These are phyloP conservation scores for Daubentonia madagascariensis DNA, from an alignment of 2,113 vertebrate genomes.

Conservation along the genomic window DNA sequence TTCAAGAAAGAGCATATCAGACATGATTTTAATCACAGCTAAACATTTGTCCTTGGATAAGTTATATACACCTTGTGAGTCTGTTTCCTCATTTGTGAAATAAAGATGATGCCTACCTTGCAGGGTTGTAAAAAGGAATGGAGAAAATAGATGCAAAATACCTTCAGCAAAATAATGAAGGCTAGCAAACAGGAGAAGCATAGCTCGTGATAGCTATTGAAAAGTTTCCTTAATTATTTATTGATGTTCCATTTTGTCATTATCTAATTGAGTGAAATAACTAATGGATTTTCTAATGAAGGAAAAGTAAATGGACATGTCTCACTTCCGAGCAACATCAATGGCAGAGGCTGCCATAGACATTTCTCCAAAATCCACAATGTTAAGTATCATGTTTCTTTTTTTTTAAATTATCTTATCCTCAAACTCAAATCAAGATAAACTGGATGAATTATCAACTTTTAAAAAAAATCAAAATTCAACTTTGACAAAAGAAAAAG, in stretches of 20 bases:
- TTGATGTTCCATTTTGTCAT: neutral
- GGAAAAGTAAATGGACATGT: neutral
- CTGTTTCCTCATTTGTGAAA: neutral
- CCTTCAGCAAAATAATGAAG: neutral
- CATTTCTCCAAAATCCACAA: neutral
- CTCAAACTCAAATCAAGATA: neutral
- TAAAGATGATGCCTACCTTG: neutral
- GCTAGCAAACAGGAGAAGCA: neutral
- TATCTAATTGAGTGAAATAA: neutral
- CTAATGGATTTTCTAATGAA: neutral
- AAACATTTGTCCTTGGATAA: neutral
- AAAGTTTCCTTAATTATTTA: neutral
- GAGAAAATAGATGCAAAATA: neutral
- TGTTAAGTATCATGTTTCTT: neutral
- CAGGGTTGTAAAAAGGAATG: neutral
- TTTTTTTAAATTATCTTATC: neutral
- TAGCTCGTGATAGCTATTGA: neutral
- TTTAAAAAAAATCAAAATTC: neutral
- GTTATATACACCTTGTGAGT: neutral
- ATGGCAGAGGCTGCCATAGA: neutral
- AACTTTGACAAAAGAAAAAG: neutral
- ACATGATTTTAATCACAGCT: neutral
- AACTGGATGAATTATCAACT: neutral
- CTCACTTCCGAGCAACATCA: neutral
- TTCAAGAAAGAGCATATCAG: neutral